Conservation (phyloP, 1,140 invertebrate species). For the Scaptomyza graminum region DNA sequence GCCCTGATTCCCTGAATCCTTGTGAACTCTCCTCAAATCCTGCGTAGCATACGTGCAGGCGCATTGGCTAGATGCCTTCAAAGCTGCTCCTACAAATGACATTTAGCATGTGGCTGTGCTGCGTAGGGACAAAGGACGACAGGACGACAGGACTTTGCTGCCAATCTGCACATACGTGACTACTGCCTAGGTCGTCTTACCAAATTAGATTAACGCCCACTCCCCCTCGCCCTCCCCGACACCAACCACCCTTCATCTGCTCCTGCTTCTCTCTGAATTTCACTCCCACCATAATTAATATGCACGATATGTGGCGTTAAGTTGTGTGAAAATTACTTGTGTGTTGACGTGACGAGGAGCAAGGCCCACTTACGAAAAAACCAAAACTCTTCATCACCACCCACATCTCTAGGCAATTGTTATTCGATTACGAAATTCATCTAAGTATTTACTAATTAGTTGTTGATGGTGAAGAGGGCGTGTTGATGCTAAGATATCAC, state of each 20-base stretch:
- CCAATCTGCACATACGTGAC: conserved; percentile 53
- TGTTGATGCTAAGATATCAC: not conserved
- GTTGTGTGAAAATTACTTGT: conserved; percentile 80
- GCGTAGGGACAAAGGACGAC: conserved; percentile 1
- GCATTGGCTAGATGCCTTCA: conserved; percentile 35
- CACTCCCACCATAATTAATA: conserved; percentile 71
- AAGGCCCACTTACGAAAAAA: conserved; percentile 44
- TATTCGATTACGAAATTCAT: conserved; percentile 52
- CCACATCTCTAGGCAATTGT: conserved; percentile 27
- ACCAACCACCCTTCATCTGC: too few species aligned
- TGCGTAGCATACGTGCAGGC: conserved; percentile 60
- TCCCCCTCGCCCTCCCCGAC: not conserved
- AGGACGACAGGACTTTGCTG: not conserved
- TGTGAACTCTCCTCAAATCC: not conserved
- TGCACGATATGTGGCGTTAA: conserved; percentile 80
- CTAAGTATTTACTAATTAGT: conserved; percentile 69
- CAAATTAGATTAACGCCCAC: conserved; percentile 68
- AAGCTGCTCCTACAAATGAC: conserved; percentile 35
- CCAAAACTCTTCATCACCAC: conserved; percentile 36
- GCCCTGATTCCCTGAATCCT: not conserved
- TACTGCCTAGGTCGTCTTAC: conserved; percentile 46
- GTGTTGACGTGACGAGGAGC: conserved; percentile 62
- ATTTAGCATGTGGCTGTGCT: conserved; percentile 38
- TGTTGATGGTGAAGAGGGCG: conserved; percentile 51
- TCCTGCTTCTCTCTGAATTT: not conserved